phyloP scores from a whole-genome alignment of 1,140 invertebrate species.

The Eciton burchellii region DNA sequence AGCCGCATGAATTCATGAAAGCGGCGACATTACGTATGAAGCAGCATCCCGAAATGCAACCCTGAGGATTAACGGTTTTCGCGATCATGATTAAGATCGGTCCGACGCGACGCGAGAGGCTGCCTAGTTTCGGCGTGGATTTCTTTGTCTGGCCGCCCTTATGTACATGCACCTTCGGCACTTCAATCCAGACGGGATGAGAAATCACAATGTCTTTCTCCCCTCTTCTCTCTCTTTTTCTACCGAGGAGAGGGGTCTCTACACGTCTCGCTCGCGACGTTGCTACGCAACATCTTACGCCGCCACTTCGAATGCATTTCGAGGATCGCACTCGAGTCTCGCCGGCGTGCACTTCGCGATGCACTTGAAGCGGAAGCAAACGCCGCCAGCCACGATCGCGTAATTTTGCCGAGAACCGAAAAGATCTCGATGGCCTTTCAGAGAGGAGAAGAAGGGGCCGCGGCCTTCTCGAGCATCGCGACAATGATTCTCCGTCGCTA shows the following conservation, averaged over 20 bases:
- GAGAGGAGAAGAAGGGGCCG: conserved; percentile 3
- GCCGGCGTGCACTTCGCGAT: conserved; percentile 43
- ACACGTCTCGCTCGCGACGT: background rate
- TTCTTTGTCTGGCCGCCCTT: conserved; percentile 56
- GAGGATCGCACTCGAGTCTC: conserved; percentile 34
- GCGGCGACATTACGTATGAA: background rate
- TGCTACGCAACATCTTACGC: conserved; percentile 35
- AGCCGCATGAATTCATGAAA: background rate
- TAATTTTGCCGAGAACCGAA: conserved; percentile 38
- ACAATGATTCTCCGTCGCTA: background rate
- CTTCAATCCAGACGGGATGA: background rate
- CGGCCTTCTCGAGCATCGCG: background rate
- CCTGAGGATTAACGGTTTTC: background rate
- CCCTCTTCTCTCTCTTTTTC: too few relatives aligned
- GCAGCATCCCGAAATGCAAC: background rate
- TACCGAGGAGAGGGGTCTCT: background rate
- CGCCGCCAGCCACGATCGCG: conserved; percentile 31
- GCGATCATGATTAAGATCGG: conserved; percentile 36
- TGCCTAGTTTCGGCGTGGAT: conserved; percentile 22
- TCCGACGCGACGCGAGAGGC: background rate
- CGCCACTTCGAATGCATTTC: conserved; percentile 44
- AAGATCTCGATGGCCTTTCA: conserved; percentile 41
- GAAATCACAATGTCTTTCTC: conserved; percentile 32
- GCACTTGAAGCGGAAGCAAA: conserved; percentile 43
- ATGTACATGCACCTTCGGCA: conserved; percentile 8